phyloP scores from a whole-genome alignment of 1,140 invertebrate genomes.

The Meloidogyne floridensis region DNA sequence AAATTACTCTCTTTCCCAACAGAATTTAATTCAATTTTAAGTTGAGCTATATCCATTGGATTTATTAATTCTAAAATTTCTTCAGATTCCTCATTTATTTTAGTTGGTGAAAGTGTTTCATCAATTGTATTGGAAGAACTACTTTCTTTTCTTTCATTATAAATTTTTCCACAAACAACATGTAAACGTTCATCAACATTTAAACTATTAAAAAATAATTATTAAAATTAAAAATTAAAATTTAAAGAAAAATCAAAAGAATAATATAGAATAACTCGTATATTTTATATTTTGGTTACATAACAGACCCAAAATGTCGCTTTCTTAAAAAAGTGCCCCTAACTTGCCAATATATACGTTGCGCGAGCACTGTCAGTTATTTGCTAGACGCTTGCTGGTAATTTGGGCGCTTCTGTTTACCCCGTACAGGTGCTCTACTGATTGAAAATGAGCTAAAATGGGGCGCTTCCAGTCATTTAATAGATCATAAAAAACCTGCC shows the following conservation, averaged over 20 bases:
- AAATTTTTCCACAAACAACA: constrained; percentile 13
- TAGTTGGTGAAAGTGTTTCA: not conserved
- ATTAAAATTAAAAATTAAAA: constrained; percentile 4
- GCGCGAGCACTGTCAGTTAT: too few relatives aligned
- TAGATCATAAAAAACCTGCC: too few relatives aligned
- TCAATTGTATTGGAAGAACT: not conserved
- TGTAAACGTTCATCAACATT: constrained; percentile 20
- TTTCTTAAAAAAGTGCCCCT: too few relatives aligned
- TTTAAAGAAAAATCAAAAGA: not conserved
- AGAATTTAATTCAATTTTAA: constrained; percentile 26
- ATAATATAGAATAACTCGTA: too few relatives aligned
- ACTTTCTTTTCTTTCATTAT: constrained; percentile 11
- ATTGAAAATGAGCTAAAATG: too few relatives aligned
- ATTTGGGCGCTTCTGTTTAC: too few relatives aligned
- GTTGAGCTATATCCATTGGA: constrained; percentile 6
- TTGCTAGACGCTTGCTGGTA: too few relatives aligned
- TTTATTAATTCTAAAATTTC: not conserved
- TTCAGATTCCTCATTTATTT: not conserved
- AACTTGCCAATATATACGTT: too few relatives aligned
- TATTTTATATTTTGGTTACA: too few relatives aligned
- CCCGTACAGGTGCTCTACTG: too few relatives aligned
- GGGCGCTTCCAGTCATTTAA: too few relatives aligned
- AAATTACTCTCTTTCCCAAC: constrained; percentile 4
- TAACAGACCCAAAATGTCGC: too few relatives aligned
- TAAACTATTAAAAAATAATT: constrained; percentile 5